Evolutionary conservation across 2,113 vertebrate species (phyloP).

Genomic region (Sterrhoptilus dennistouni): DNA sequence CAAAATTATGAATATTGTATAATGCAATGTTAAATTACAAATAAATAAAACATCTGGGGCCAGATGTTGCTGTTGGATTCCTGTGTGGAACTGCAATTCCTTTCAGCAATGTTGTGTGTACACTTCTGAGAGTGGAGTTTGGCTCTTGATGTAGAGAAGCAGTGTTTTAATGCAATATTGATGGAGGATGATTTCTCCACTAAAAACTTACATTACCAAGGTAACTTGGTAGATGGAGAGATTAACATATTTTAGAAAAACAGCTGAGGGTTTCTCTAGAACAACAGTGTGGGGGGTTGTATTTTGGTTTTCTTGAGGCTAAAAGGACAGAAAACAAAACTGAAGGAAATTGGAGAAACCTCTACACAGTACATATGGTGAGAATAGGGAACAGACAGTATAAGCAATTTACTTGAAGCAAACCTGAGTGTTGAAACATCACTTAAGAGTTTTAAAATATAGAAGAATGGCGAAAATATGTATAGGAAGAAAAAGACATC

Average conservation of each 20-base stretch:
- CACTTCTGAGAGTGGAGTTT: not conserved
- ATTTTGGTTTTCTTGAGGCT: not conserved
- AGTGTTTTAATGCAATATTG: slow-evolving; percentile 35
- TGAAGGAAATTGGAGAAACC: not conserved
- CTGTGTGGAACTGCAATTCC: not conserved
- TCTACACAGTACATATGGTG: not conserved
- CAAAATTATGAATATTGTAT: slow-evolving; percentile 66
- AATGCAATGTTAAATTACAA: slow-evolving; percentile 34
- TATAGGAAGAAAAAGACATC: not conserved
- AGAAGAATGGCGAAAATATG: not conserved
- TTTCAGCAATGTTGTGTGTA: not conserved
- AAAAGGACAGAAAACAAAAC: not conserved
- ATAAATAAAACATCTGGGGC: slow-evolving; percentile 64
- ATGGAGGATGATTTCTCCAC: slow-evolving; percentile 9
- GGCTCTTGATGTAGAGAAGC: slow-evolving; percentile 5
- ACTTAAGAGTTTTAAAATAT: not conserved
- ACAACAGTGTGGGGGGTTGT: not conserved
- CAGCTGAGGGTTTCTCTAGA: not conserved
- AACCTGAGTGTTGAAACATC: not conserved
- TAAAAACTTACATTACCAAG: not conserved
- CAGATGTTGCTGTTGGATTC: slow-evolving; percentile 56
- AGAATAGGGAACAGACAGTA: not conserved
- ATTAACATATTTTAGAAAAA: slow-evolving; percentile 25
- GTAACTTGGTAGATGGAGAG: not conserved
- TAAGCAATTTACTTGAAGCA: not conserved